A percentile compares a stretch with the other conserved stretches of the same genome.
These are phyloP conservation scores for Syngnathus scovelli DNA, from an alignment of 2,113 vertebrate genomes.

Conservation along the genomic window DNA sequence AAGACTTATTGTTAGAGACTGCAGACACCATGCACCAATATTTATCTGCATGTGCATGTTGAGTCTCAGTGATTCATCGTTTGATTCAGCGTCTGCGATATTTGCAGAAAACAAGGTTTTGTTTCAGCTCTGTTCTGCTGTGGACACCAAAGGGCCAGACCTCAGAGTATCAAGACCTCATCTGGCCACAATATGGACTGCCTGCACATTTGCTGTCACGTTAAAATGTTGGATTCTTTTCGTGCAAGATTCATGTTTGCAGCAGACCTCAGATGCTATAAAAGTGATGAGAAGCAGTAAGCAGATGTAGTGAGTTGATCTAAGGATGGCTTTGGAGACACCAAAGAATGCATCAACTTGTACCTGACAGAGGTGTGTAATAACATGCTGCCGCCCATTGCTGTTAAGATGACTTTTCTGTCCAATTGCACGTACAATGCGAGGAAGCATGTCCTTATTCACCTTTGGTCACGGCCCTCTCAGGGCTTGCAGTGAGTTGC, in stretches of 20 bases:
- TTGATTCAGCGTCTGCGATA: constrained; percentile 10
- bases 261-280: constrained; percentile 34
- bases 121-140: constrained; percentile 36
- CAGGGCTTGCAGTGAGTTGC: constrained; percentile 37
- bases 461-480: constrained; percentile 30
- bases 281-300: constrained; percentile 34
- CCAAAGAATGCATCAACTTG: neutral
- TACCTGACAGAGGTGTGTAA: neutral
- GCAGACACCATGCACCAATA: constrained; percentile 4
- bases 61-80: constrained; percentile 22
- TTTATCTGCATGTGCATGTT: constrained; percentile 17
- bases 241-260: constrained; percentile 36
- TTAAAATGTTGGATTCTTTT: constrained; percentile 28
- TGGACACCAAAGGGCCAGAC: constrained; percentile 39
- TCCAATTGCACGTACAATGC: neutral
- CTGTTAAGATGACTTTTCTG: neutral
- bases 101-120: constrained; percentile 5
- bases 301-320: constrained; percentile 18
- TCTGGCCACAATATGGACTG: constrained; percentile 59
- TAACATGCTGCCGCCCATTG: neutral
- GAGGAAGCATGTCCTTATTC: neutral
- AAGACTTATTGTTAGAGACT: constrained; percentile 31
- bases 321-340: neutral
- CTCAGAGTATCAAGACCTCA: constrained; percentile 35
- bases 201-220: constrained; percentile 36